Conservation (phyloP, 2,797 vertebrate species). For the Spinus olivaceus region DNA sequence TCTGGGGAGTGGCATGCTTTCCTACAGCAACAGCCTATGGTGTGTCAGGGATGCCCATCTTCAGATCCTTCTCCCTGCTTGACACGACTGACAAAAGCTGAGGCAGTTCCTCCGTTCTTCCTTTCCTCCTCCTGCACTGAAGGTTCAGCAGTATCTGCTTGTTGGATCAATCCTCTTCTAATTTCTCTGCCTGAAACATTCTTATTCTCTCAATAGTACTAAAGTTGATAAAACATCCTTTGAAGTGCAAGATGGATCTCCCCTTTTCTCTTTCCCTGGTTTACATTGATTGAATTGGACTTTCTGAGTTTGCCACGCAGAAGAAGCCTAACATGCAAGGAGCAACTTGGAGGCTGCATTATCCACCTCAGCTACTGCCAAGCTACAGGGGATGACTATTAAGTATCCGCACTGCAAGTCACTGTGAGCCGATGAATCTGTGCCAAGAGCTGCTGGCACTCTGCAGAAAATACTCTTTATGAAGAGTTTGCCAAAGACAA, state of each 20-base stretch:
- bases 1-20: not conserved
- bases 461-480: conserved; percentile 20
- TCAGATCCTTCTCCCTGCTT: not conserved
- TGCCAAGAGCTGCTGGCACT: conserved; percentile 46
- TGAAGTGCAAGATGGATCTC: not conserved
- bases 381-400: conserved; percentile 57
- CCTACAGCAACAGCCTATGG: not conserved
- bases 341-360: not conserved
- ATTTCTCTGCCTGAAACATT: not conserved
- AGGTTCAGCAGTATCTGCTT: not conserved
- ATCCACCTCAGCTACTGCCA: conserved; percentile 26
- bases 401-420: conserved; percentile 61
- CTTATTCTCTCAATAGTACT: not conserved
- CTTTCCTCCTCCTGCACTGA: not conserved
- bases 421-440: not conserved
- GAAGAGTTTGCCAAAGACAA: conserved; percentile 44
- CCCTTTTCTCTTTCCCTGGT: not conserved
- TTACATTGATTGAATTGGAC: not conserved
- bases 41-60: rapidly evolving
- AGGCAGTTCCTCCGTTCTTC: not conserved
- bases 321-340: not conserved
- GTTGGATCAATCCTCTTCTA: not conserved
- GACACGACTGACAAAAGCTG: not conserved
- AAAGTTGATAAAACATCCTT: not conserved
- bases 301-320: not conserved